Base-by-base conservation (phyloP, 1,140 invertebrate species). In the Eulimnadia texana region DNA sequence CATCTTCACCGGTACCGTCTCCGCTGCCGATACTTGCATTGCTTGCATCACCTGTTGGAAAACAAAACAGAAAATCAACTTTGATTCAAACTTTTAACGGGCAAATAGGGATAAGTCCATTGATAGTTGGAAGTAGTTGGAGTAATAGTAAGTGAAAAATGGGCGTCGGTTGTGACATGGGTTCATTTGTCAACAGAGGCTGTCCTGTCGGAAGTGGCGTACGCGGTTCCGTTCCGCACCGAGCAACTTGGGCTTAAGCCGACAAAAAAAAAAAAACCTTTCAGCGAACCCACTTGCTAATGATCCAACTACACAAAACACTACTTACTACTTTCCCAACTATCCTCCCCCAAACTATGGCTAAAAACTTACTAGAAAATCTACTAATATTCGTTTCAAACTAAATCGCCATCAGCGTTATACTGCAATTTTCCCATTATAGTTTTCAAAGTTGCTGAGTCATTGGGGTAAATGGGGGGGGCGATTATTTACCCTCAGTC, bases 11-110 rank as follows among this genome's bases (percentile, higher is more conserved):
- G 73, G 89, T 93, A 59, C 89, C 90, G 73, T 92, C 90, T 50
- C 90, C 90, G 68, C 88, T 90, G 60, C 90, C 90, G 75, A 93
- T 90, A 80, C 89, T 92, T 72, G 90, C 89, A 73, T 93, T 92
- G 79, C 88, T 92, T 70, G 90, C 90, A 75, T 93, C 91, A 77
- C 90, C 90, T 93, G 80, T 57, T 81, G 69, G 76, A 68, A 69
- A 70, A 67, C 69, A 69, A 64, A 64, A 61, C 61, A 58, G 20
- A 50, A 10, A 51, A 33, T 1, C 16, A 9, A 29, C 10, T 57
- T 56, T 42, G 33, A 42, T n/a, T n/a, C n/a, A n/a, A n/a, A n/a
- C n/a, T n/a, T n/a, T n/a, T n/a, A n/a, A n/a, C n/a, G n/a, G n/a
- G n/a, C n/a, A n/a, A n/a, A n/a, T n/a, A n/a, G n/a, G n/a, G n/a